Percentiles rank a stretch among this genome's conserved stretches.
Evolutionary conservation across 2,797 vertebrate genomes (phyloP).

Genomic region (Sebastes kiyomatsui): DNA sequence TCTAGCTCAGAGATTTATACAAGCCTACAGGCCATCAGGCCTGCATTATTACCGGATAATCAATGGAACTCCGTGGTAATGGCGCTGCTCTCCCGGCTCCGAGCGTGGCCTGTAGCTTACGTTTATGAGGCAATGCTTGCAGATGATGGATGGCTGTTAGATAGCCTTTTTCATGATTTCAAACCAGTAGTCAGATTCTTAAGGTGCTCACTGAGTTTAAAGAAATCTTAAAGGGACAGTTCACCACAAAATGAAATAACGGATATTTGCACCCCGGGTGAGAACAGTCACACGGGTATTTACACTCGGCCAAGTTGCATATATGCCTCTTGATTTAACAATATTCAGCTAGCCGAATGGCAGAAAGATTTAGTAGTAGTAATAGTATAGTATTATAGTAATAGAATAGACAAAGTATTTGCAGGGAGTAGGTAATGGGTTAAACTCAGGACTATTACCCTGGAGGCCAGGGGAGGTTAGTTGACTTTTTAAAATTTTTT

Average conservation of each 20-base stretch:
- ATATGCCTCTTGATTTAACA: no score
- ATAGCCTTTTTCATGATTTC: neutral
- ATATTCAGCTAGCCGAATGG: no score
- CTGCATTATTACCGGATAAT: slow-evolving; percentile 35
- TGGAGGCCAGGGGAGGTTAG: no score
- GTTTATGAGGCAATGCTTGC: slow-evolving; percentile 14
- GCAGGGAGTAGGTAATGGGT: no score
- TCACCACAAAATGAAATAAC: neutral
- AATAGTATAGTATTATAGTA: no score
- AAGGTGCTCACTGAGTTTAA: neutral
- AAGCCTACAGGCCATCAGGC: slow-evolving; percentile 17
- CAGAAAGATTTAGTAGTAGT: no score
- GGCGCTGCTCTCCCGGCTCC: neutral
- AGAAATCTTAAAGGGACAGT: neutral
- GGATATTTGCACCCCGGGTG: no score
- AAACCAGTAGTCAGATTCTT: neutral
- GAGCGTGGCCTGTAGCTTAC: slow-evolving; percentile 3
- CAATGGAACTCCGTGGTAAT: slow-evolving; percentile 34
- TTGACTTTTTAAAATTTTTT: no score
- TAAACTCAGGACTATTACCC: no score
- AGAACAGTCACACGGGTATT: no score
- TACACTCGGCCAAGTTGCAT: no score
- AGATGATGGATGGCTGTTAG: slow-evolving; percentile 17
- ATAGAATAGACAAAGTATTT: no score
- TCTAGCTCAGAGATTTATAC: slow-evolving; percentile 27